A percentile compares a stretch with the other conserved stretches of the same genome.
phyloP scores from a whole-genome alignment of 2,113 vertebrate species.

The Octodon degus region DNA sequence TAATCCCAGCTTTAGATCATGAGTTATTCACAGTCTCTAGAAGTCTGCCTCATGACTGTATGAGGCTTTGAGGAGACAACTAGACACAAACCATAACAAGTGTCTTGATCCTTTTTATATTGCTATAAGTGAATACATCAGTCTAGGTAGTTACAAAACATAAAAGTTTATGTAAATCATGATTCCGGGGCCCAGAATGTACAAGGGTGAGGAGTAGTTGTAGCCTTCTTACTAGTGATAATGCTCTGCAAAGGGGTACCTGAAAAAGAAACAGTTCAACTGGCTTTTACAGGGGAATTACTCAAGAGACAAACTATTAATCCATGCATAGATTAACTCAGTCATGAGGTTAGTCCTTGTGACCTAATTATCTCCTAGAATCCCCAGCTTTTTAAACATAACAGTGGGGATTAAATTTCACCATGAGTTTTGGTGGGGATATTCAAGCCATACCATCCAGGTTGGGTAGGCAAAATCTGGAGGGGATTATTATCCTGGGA shows the following conservation, averaged over 20 bases:
- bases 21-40: too few species aligned
- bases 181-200: neutral
- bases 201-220: neutral
- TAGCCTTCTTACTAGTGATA: neutral
- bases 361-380: neutral
- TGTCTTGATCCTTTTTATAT: neutral
- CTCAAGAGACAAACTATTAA: neutral
- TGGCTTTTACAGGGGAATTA: neutral
- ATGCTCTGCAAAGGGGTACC: neutral
- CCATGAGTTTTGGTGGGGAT: neutral
- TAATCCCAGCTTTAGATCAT: too few species aligned
- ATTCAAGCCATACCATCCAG: neutral
- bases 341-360: neutral
- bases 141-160: neutral
- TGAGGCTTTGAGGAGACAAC: too few species aligned
- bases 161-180: neutral
- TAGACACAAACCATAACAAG: too few species aligned
- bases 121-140: neutral
- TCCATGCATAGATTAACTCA: neutral
- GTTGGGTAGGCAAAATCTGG: neutral
- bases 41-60: too few species aligned
- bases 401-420: neutral
- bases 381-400: neutral
- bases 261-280: neutral
- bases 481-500: neutral